A percentile compares a stretch with the other conserved stretches of the same genome.
phyloP scores from a whole-genome alignment of 2,113 vertebrate species.

The Chloroceryle aenea region DNA sequence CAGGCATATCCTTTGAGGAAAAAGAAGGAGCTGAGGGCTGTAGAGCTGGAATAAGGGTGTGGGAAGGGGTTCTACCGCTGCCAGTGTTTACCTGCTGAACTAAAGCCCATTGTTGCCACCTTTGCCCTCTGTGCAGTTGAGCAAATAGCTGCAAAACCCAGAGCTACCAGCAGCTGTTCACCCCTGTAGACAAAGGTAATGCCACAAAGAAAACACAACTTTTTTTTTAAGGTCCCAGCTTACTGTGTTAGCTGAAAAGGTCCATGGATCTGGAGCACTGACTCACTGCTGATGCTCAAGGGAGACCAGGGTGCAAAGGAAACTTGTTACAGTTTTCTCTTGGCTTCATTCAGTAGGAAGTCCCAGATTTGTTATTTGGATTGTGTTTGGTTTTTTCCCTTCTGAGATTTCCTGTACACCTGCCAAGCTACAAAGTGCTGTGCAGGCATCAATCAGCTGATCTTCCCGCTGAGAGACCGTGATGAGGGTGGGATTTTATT shows the following conservation, averaged over 20 bases:
- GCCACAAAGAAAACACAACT: neutral
- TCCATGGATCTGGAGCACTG: neutral
- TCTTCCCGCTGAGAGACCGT: neutral
- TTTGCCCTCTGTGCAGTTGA: neutral
- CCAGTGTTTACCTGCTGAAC: neutral
- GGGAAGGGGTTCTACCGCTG: neutral
- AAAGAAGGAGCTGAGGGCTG: neutral
- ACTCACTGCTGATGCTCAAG: neutral
- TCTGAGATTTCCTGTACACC: neutral
- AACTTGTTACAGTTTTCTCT: neutral
- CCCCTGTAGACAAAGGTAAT: neutral
- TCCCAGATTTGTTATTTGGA: neutral
- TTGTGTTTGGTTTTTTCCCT: neutral
- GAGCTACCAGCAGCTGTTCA: neutral
- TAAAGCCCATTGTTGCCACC: accelerated
- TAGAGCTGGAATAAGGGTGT: neutral
- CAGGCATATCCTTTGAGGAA: neutral
- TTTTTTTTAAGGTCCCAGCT: accelerated
- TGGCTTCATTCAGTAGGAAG: neutral
- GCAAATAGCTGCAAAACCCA: neutral
- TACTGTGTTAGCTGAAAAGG: neutral
- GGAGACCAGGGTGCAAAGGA: neutral
- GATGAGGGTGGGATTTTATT: neutral
- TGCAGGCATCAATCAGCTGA: neutral
- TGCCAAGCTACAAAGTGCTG: neutral